Evolutionary conservation across 2,888 invertebrate species (phyloP), one percentile per base, ranked within the genome.

Genomic region (Microplitis manilae): DNA sequence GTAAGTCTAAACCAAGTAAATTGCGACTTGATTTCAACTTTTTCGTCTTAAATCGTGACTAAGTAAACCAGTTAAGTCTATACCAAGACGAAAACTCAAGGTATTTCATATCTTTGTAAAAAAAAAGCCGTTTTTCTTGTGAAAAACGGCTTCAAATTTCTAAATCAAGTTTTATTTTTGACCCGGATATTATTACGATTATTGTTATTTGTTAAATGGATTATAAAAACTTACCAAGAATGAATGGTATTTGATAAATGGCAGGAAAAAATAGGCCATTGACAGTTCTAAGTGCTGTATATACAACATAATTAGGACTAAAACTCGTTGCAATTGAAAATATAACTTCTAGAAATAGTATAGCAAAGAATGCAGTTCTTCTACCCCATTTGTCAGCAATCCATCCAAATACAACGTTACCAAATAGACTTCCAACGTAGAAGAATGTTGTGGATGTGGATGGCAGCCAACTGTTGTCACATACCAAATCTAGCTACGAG

Each of bases 351-450:
- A 93, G 88, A 79, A 92, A 90, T 7, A 94, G 90, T 90, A 94
- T 93, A 15, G 92, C 88, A 73, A 94, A 91, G 76, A 94, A 93
- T 20, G 94, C 92, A 13, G 92, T 91, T 67, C 93, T 91, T 64
- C 94, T 91, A 39, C 94, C 94, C 88, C 93, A 94, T 86, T 94
- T 93, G 87, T 94, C 94, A 15, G 94, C 94, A 87, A 94, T 92
- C 92, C 93, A 93, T 40, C 94, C 94, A 82, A 94, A 94, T 75
- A 94, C 91, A 30, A 93, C 90, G 83, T 94, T 94, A 0, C 94
- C 94, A 80, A 94, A 92, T 79, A 94, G 92, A 67, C 94, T 93
- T 39, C 94, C 94, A 1, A 93, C 93, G 92, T 94, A 94, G 88
- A 94, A 94, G 59, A 93, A 91, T 5, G 93, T 93, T 82, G 93